Evolutionary conservation across 1,140 invertebrate species (phyloP), one percentile per base, ranked within the genome.

Genomic region (Caenorhabditis brenneri): DNA sequence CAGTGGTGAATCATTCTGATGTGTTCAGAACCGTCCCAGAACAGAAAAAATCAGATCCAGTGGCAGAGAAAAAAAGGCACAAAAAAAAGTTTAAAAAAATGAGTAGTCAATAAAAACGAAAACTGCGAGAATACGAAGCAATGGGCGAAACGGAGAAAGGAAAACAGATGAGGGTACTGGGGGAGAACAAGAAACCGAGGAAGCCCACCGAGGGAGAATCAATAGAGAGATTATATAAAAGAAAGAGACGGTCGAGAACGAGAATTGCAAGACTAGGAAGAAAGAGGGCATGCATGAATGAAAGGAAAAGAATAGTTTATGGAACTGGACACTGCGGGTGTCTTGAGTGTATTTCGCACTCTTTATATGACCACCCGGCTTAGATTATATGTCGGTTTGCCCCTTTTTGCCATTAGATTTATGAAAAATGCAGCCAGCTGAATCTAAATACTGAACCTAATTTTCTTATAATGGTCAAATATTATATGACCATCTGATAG

Each of bases 301-400:
- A 22, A 65, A 65, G 31, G 29, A 58, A 19, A 3, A 2, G 65
- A 42, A n/a, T n/a, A 74, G 65, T 74, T 74, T 19, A n/a, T 42
- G 65, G 65, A 74, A 74, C 33, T 74, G 65, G 65, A 74, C 65
- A 74, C 65, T 74, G 65, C 36, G 36, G 12, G 36, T 10, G 36
- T 74, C 65, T 74, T 31, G 27, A 74, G 65, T 74, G n/a, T 46
- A 74, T 42, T 74, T 74, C 65, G 19, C 65, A 74, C 65, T 74
- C 19, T 31, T 65, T 36, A 65, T 65, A 33, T 65, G 58, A 36
- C 58, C 58, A 65, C 58, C 58, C 29, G 29, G 31, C 58, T 55
- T 65, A 65, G 58, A 65, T 65, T 65, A 36, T 27, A 33, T 19
- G 53, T 22, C 22, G 19, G 24, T n/a, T 27, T 27, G 12, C 12